Conservation (phyloP, 2,888 invertebrate genomes). For the Dynastes tityus region DNA sequence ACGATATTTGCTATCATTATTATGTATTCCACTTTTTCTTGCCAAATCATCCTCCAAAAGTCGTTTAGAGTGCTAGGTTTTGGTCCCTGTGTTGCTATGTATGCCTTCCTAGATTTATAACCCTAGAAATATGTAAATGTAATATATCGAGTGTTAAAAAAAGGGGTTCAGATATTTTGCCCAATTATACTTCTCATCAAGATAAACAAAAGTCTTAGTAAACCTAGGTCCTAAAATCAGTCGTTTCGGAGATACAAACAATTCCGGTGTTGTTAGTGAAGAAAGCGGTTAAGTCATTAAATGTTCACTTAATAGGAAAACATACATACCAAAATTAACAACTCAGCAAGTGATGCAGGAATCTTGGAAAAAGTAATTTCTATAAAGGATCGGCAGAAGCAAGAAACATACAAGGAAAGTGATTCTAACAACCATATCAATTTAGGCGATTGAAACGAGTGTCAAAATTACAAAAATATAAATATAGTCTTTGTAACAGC, state of each 20-base stretch:
- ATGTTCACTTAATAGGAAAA: no score
- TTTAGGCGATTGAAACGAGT: neutral
- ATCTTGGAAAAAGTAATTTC: no score
- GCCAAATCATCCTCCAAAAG: conserved; percentile 70
- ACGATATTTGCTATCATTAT: conserved; percentile 72
- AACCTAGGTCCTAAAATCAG: no score
- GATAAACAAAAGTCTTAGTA: no score
- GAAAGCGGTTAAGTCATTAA: no score
- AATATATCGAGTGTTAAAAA: neutral
- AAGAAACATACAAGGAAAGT: neutral
- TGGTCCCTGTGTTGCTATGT: conserved; percentile 68
- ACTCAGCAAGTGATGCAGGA: no score
- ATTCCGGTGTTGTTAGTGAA: no score
- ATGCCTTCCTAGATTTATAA: conserved; percentile 62
- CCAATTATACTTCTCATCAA: no score
- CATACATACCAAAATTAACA: no score
- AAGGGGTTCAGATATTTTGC: no score
- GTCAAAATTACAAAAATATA: neutral
- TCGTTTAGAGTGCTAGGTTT: conserved; percentile 64
- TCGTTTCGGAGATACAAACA: no score
- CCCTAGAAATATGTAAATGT: conserved; percentile 60
- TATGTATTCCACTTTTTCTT: conserved; percentile 70
- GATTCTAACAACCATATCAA: neutral
- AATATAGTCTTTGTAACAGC: neutral
- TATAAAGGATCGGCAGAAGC: neutral